phyloP scores from a whole-genome alignment of 2,113 vertebrate genomes.

The Coracopsis vasa region DNA sequence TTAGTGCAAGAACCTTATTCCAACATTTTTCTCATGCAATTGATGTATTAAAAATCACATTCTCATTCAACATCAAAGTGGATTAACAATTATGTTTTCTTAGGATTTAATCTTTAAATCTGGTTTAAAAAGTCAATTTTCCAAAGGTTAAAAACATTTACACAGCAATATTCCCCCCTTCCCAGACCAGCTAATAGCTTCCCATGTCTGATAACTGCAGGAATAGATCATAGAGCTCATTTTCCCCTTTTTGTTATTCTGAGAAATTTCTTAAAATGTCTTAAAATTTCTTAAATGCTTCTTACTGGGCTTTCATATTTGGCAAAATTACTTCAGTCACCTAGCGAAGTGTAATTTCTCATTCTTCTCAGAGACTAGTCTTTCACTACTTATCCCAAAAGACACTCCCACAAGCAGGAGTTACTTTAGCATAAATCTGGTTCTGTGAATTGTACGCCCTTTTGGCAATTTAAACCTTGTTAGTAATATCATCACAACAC shows the following conservation, averaged over 20 bases:
- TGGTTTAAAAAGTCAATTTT: not conserved
- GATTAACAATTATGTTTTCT: not conserved
- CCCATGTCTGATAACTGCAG: not conserved
- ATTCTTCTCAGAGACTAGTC: not conserved
- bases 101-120: not conserved
- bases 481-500: not conserved
- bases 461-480: not conserved
- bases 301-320: not conserved
- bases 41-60: constrained; percentile 2
- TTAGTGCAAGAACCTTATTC: not conserved
- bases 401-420: not conserved
- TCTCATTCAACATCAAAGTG: not conserved
- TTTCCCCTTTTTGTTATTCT: not conserved
- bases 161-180: not conserved
- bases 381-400: not conserved
- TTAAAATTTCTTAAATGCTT: not conserved
- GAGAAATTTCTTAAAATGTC: not conserved
- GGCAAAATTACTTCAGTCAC: not conserved
- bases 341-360: not conserved
- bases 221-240: not conserved
- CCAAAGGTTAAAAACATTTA: not conserved
- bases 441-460: not conserved
- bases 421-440: not conserved
- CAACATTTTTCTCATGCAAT: constrained; percentile 9
- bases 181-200: not conserved